Evolutionary conservation across 1,140 invertebrate genomes (phyloP).

Genomic region (Drosophila rufa): DNA sequence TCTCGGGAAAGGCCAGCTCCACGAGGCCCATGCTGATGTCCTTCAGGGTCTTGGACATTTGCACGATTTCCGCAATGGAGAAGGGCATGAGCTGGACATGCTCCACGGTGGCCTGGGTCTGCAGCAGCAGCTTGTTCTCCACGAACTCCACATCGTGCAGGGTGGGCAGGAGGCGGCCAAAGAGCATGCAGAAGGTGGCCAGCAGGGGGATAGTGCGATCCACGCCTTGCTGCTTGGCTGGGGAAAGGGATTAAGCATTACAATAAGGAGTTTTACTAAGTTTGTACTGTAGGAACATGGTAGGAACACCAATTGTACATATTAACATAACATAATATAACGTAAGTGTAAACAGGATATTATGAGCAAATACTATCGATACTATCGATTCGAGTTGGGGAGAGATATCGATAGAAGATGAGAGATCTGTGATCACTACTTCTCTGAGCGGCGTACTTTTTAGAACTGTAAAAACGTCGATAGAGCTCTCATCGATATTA

Average conservation of each 20-base stretch:
- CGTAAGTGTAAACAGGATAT: too few species aligned
- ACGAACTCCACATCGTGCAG: slow-evolving; percentile 95
- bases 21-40: slow-evolving; percentile 95
- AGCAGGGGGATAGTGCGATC: slow-evolving; percentile 91
- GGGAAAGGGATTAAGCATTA: background rate
- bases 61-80: slow-evolving; percentile 86
- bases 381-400: too few species aligned
- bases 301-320: too few species aligned
- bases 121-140: slow-evolving; percentile 82
- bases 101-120: slow-evolving; percentile 36
- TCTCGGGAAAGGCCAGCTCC: slow-evolving; percentile 95
- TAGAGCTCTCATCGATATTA: too few species aligned
- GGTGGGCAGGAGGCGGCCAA: slow-evolving; percentile 93
- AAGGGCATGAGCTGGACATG: slow-evolving; percentile 83
- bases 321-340: too few species aligned
- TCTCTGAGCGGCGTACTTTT: too few species aligned
- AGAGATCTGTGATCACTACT: too few species aligned
- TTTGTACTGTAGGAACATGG: too few species aligned
- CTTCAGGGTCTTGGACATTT: slow-evolving; percentile 89
- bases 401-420: too few species aligned
- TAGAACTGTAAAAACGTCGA: too few species aligned
- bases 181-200: slow-evolving; percentile 94
- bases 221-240: slow-evolving; percentile 88
- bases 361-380: too few species aligned
- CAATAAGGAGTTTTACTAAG: background rate